Percentiles rank a stretch among this genome's conserved stretches.
Evolutionary conservation across 1,140 invertebrate species (phyloP).

Genomic region (Monomorium pharaonis): DNA sequence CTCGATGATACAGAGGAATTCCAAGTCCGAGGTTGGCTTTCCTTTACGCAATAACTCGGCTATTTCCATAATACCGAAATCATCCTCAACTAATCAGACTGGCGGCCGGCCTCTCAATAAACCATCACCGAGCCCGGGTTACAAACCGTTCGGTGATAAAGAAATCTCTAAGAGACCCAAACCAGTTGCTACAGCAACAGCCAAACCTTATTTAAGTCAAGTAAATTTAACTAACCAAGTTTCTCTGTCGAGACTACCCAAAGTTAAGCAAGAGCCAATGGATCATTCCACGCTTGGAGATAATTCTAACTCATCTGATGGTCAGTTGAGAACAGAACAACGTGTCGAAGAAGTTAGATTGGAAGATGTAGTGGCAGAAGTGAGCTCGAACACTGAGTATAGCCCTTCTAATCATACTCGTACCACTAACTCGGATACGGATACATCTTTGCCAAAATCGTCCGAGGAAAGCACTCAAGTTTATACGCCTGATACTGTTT

Average conservation of each 20-base stretch:
- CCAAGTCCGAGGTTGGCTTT: conserved; percentile 85
- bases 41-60: conserved; percentile 89
- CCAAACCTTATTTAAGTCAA: conserved; percentile 80
- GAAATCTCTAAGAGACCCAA: conserved; percentile 79
- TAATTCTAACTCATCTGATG: conserved; percentile 83
- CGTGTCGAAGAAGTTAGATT: conserved; percentile 82
- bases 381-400: conserved; percentile 79
- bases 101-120: conserved; percentile 76
- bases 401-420: conserved; percentile 77
- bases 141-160: conserved; percentile 80
- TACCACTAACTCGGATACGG: conserved; percentile 73
- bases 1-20: conserved; percentile 82
- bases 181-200: conserved; percentile 80
- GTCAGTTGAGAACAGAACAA: conserved; percentile 81
- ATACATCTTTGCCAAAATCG: conserved; percentile 70
- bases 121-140: conserved; percentile 76
- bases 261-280: conserved; percentile 78
- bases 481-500: conserved; percentile 65
- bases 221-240: conserved; percentile 80
- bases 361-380: conserved; percentile 82
- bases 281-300: conserved; percentile 81
- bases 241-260: conserved; percentile 79
- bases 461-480: conserved; percentile 71
- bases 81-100: conserved; percentile 76
- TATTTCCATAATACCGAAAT: conserved; percentile 88